Conservation (phyloP, 35 echinoderm and acorn worm genomes). For the Heliocidaris tuberculata region DNA sequence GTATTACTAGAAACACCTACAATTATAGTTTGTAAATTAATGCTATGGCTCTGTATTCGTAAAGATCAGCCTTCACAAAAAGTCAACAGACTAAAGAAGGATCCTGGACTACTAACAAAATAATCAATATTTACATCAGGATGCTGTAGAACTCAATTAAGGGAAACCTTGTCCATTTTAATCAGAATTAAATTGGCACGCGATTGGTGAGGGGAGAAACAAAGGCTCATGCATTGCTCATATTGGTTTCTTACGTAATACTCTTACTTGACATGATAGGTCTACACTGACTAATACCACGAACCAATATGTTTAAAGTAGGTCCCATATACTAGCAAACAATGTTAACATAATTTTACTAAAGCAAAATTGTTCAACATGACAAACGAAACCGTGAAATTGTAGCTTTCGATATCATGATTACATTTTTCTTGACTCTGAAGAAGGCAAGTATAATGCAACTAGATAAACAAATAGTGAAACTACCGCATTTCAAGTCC, state of each 20-base stretch:
- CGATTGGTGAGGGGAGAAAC: neutral
- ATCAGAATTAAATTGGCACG: neutral
- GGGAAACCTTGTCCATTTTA: neutral
- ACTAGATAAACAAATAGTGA: no score
- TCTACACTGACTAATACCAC: neutral
- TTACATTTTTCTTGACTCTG: no score
- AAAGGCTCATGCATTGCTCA: neutral
- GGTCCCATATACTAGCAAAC: neutral
- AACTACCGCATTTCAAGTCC: no score
- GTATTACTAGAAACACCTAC: no score
- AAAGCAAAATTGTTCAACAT: no score
- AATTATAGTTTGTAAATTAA: no score
- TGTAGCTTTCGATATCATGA: no score
- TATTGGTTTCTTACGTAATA: neutral
- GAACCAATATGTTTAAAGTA: neutral
- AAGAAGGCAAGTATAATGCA: no score
- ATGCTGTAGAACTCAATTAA: neutral
- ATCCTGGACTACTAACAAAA: neutral
- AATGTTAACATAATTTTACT: neutral
- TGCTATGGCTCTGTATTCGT: no score
- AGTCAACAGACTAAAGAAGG: neutral
- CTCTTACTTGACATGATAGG: neutral
- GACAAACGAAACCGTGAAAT: no score
- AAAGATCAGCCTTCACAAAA: no score
- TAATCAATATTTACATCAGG: neutral